Base-by-base conservation (phyloP, 2,888 invertebrate genomes). In the Pocota personata region DNA sequence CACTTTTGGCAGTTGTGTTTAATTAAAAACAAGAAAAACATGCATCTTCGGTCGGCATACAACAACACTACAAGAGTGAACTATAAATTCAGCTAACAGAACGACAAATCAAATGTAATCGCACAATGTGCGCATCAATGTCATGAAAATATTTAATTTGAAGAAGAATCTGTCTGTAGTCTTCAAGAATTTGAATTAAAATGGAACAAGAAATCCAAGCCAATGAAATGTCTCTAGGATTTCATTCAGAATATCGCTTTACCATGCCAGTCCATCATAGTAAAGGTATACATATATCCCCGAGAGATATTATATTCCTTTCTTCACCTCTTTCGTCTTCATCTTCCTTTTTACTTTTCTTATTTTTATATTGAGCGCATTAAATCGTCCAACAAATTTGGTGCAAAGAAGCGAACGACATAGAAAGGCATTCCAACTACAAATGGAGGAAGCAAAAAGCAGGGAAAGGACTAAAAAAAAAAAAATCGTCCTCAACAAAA, bases 1-100 rank as follows among this genome's bases (percentile, higher is more conserved):
- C 32, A 73, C 14, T 67, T 52, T 83, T 83, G 83, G 84, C 84
- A 79, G 57, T 16, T 16, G 58, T 35, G 52, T 46, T 84, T 50
- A 79, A 80, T 84, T 84, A 78, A 71, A 69, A 62, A 32, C 16
- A 40, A 43, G 1, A 37, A 62, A 24, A 66, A 66, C 64, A 58
- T 57, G 57, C 46, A 72, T 50, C 24, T n/a, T 24, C 32, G 7
- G 7, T 27, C 27, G 3, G 37, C 8, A 40, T 62, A 62, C 52
- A 66, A 21, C 10, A 48, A 48, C 52, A 69, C 43, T 40, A 21
- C 14, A 58, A 43, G 1, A 14, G 8, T 48, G 30, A 30, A 24
- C 35, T 48, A 78, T 3, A 62, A 48, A 48, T 12, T 64, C 46
- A 37, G 8, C 10, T 16, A 35, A 46, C 19, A 6, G 7, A 30